Evolutionary conservation across 2,888 invertebrate genomes (phyloP).

Genomic region (Campoplex capitator): DNA sequence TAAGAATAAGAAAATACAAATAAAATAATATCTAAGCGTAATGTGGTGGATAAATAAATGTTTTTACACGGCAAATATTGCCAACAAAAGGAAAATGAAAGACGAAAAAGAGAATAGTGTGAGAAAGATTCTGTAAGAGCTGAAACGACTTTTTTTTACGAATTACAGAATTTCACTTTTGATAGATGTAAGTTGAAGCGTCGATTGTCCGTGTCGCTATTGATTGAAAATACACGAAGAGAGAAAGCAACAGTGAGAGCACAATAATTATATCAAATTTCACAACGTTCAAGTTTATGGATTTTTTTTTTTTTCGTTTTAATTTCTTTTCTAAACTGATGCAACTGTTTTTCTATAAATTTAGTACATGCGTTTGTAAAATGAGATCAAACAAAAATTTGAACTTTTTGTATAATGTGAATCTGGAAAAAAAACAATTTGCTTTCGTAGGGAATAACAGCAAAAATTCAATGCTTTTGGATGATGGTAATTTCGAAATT

Average conservation of each 20-base stretch:
- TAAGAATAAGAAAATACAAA: constrained; percentile 1
- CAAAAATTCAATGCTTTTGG: neutral
- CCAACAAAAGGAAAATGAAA: constrained; percentile 32
- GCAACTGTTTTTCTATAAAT: neutral
- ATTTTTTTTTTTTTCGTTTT: neutral
- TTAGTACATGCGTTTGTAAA: neutral
- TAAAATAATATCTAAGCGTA: constrained; percentile 44
- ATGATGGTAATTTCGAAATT: neutral
- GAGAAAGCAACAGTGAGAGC: neutral
- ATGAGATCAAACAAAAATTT: neutral
- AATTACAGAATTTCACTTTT: constrained; percentile 57
- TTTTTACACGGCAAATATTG: constrained; percentile 55
- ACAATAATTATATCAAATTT: neutral
- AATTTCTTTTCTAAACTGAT: neutral
- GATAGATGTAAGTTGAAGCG: constrained; percentile 52
- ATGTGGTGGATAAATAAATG: constrained; percentile 29
- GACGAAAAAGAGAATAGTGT: neutral
- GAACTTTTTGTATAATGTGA: neutral
- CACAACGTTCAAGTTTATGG: neutral
- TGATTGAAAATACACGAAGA: constrained; percentile 12
- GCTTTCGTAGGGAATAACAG: too few relatives aligned
- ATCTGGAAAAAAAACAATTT: neutral
- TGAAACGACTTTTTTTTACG: constrained; percentile 47
- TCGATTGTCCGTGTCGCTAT: constrained; percentile 45
- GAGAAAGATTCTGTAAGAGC: constrained; percentile 32